Evolutionary conservation across 2,797 vertebrate genomes (phyloP).

Genomic region (Sarcophilus harrisii): DNA sequence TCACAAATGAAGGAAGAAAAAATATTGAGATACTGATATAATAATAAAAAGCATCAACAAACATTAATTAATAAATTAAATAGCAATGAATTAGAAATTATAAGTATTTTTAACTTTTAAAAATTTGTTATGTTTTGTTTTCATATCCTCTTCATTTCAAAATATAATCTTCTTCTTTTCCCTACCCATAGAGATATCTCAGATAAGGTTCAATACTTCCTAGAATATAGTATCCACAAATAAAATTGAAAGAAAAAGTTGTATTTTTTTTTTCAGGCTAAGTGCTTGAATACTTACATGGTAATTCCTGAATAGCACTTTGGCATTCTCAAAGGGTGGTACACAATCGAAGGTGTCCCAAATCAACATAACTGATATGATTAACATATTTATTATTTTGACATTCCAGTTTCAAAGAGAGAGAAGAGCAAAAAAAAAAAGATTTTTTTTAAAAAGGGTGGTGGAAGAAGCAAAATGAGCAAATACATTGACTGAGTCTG

Average conservation of each 20-base stretch:
- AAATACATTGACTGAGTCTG: background rate
- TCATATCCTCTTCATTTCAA: background rate
- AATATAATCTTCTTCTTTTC: background rate
- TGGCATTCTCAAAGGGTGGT: conserved; percentile 27
- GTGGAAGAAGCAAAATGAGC: background rate
- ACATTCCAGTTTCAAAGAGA: conserved; percentile 78
- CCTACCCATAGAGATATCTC: background rate
- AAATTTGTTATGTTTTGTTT: background rate
- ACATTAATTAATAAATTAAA: background rate
- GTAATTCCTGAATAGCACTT: background rate
- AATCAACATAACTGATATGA: conserved; percentile 84
- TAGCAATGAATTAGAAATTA: background rate
- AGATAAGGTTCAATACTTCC: conserved; percentile 57
- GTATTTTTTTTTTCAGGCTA: background rate
- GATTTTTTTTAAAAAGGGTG: too few relatives aligned
- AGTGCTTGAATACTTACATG: conserved; percentile 62
- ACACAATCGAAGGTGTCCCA: conserved; percentile 67
- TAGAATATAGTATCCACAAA: conserved; percentile 22
- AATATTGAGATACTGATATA: background rate
- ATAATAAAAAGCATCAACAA: background rate
- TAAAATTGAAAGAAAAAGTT: conserved; percentile 55
- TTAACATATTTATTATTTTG: conserved; percentile 85
- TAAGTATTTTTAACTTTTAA: background rate
- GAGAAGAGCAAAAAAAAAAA: conserved; percentile 64
- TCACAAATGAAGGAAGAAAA: background rate